phyloP scores from a whole-genome alignment of 2,797 vertebrate genomes.

The Sphaeramia orbicularis region DNA sequence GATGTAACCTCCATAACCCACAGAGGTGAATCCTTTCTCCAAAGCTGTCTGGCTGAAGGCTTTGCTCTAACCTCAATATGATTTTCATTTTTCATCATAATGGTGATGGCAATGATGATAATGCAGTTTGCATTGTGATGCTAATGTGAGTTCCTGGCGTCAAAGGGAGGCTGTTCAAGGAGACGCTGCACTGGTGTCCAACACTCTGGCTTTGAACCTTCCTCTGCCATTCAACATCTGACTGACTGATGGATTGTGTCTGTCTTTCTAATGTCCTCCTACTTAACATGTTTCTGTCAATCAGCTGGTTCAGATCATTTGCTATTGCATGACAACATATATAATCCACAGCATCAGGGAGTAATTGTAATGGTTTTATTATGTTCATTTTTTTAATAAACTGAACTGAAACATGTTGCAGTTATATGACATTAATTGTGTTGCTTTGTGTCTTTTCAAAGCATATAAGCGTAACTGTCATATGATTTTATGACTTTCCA shows the following conservation, averaged over 20 bases:
- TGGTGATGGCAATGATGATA: slow-evolving; percentile 68
- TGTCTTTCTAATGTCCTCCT: slow-evolving; percentile 52
- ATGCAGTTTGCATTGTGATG: slow-evolving; percentile 76
- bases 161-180: slow-evolving; percentile 41
- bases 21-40: slow-evolving; percentile 60
- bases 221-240: slow-evolving; percentile 42
- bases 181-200: slow-evolving; percentile 54
- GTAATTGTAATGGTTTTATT: too few relatives aligned
- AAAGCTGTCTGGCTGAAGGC: slow-evolving; percentile 35
- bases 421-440: not conserved
- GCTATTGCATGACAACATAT: too few relatives aligned
- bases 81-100: slow-evolving; percentile 73
- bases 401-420: too few relatives aligned
- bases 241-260: slow-evolving; percentile 63
- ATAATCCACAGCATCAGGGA: too few relatives aligned
- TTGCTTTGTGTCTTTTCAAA: not conserved
- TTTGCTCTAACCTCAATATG: slow-evolving; percentile 48
- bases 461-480: too few relatives aligned
- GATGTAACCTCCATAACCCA: slow-evolving; percentile 26
- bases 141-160: slow-evolving; percentile 68
- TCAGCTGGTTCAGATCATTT: slow-evolving; percentile 8
- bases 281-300: slow-evolving; percentile 51
- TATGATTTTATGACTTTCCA: too few relatives aligned
- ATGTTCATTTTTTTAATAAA: too few relatives aligned
- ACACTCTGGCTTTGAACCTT: slow-evolving; percentile 71